Evolutionary conservation across 2,113 vertebrate species (phyloP).

Genomic region (Calcarius ornatus): DNA sequence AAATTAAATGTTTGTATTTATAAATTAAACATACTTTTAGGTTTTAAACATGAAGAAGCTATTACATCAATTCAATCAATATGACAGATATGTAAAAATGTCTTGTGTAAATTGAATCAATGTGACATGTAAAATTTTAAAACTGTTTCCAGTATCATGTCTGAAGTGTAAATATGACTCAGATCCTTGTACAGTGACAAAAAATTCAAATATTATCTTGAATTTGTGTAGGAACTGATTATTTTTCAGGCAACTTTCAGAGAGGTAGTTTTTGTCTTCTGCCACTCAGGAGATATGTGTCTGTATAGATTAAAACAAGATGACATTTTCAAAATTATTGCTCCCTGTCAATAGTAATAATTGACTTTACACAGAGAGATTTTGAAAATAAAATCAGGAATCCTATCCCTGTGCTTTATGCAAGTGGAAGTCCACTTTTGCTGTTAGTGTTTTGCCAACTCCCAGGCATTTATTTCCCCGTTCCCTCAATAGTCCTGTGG

Average conservation of each 20-base stretch:
- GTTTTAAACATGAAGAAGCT: conserved; percentile 17
- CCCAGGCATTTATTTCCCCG: neutral
- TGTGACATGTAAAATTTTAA: neutral
- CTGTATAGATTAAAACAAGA: neutral
- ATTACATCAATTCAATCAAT: conserved; percentile 12
- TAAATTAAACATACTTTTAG: conserved; percentile 1
- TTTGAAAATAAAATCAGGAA: neutral
- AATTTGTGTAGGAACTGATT: conserved; percentile 10
- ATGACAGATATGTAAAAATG: neutral
- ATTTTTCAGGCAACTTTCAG: conserved; percentile 9
- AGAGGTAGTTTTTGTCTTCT: conserved; percentile 7
- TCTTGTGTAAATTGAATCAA: neutral
- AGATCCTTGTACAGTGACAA: neutral
- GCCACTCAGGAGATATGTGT: neutral
- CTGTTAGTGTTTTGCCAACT: neutral
- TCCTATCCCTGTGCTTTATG: neutral
- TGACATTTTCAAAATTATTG: neutral
- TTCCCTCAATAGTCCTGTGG: neutral
- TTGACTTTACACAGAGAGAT: neutral
- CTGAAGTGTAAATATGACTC: conserved; percentile 1
- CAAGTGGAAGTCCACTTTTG: neutral
- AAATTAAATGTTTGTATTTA: conserved; percentile 21
- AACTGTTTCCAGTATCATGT: neutral
- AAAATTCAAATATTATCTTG: conserved; percentile 5
- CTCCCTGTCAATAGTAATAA: neutral